phyloP scores from a whole-genome alignment of 2,113 vertebrate species.

The Pleuronectes platessa region DNA sequence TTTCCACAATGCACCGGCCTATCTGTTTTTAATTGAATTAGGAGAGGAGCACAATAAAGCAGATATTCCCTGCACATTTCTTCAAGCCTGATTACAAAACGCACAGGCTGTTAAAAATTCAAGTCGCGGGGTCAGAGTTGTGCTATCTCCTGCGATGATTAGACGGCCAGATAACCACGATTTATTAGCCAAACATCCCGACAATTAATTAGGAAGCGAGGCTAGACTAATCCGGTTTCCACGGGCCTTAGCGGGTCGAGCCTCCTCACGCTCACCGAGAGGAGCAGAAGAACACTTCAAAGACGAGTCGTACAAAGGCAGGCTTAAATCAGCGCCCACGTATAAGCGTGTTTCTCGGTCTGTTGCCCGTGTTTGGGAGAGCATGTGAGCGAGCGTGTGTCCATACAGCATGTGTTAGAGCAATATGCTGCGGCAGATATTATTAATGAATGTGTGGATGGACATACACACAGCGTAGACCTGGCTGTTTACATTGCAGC shows the following conservation, averaged over 20 bases:
- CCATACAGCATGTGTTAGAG: slow-evolving; percentile 1
- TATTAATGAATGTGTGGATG: slow-evolving; percentile 14
- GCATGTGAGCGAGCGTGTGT: not conserved
- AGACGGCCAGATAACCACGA: slow-evolving; percentile 74
- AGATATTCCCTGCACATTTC: slow-evolving; percentile 60
- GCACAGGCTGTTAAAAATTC: slow-evolving; percentile 67
- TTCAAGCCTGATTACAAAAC: slow-evolving; percentile 66
- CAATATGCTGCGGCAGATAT: slow-evolving; percentile 14
- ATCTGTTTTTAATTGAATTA: slow-evolving; percentile 77
- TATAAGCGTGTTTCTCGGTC: slow-evolving; percentile 2
- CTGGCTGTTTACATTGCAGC: slow-evolving; percentile 52
- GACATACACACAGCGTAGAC: slow-evolving; percentile 16
- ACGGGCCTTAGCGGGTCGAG: slow-evolving; percentile 58
- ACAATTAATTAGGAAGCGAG: slow-evolving; percentile 77
- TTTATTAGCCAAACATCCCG: slow-evolving; percentile 74
- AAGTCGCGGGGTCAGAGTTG: slow-evolving; percentile 55
- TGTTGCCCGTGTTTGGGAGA: slow-evolving; percentile 20
- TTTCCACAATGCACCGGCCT: slow-evolving; percentile 56
- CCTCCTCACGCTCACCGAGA: slow-evolving; percentile 36
- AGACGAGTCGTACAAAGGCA: slow-evolving; percentile 46
- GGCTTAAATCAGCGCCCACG: slow-evolving; percentile 44
- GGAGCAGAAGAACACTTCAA: slow-evolving; percentile 56
- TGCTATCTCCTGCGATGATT: slow-evolving; percentile 71
- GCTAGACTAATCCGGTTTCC: slow-evolving; percentile 77
- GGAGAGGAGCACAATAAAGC: slow-evolving; percentile 58